Evolutionary conservation across 2,888 invertebrate genomes (phyloP), one percentile per base, ranked within the genome.

Genomic region (Allolobophora icterica): DNA sequence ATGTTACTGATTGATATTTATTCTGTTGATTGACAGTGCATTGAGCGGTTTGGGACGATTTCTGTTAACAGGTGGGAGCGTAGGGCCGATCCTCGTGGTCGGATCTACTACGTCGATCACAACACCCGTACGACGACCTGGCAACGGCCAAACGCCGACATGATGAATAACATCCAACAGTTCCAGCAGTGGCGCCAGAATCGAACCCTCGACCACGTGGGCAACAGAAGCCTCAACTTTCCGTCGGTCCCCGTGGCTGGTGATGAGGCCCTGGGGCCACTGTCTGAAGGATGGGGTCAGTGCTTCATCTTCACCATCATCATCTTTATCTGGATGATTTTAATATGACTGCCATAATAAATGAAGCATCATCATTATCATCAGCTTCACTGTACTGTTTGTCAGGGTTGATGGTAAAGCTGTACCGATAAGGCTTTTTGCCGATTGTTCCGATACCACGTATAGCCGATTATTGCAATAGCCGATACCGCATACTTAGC

Each of bases 71-170:
- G 96, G 89, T 99, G 99, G 99, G 99, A 99, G 96, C 97, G 98
- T 95, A 96, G 99, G 92, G 97, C 98, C 93, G 98, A 99, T 96
- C 97, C 97, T 1, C 97, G 99, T 93, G 99, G 95, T 6, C 96
- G 98, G 93, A 96, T 98, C 92, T 99, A 99, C 96, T 99, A 99
- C 95, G 99, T 99, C 90, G 99, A 99, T 96, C 99, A 99, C 96
- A 99, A 98, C 95, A 98, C 98, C 33, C 97, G 98, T 92, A 98
- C 97, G 93, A 98, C 97, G 13, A 97, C 97, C 90, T 99, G 99
- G 99, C 99, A 97, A 97, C 94, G 98, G 97, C 95, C 97, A 97
- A 93, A 98, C 97, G 95, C 97, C 71, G 94, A 95, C 92, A 94
- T 94, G 92, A 93, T 95, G 35, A 94, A 94, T 91, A 95, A 95